phyloP scores from a whole-genome alignment of 2,888 invertebrate genomes.

The Chloromyia formosa region DNA sequence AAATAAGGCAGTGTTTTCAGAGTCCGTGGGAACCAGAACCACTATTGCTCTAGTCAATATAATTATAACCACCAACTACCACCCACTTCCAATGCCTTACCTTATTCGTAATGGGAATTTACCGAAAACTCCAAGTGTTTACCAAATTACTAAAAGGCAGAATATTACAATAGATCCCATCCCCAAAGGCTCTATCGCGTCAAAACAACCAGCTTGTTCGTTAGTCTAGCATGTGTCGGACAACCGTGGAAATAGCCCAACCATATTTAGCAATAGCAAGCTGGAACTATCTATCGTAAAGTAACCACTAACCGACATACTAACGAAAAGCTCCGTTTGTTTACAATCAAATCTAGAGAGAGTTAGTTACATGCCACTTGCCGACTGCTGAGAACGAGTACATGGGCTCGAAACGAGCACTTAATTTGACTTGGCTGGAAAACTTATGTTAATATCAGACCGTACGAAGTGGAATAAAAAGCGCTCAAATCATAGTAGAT shows the following conservation, averaged over 20 bases:
- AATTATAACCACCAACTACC: no score
- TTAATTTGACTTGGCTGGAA: constrained; percentile 8
- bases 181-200: neutral
- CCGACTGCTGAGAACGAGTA: neutral
- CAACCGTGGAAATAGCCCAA: neutral
- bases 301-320: constrained; percentile 15
- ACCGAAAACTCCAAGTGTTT: neutral
- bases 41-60: no score
- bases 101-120: neutral
- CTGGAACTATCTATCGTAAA: neutral
- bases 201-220: neutral
- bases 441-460: neutral
- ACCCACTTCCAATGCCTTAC: no score
- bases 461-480: constrained; percentile 17
- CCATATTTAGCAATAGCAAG: constrained; percentile 24
- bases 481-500: constrained; percentile 33
- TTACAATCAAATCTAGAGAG: constrained; percentile 16
- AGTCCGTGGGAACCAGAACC: no score
- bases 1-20: no score
- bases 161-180: neutral
- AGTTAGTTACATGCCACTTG: neutral
- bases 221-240: neutral
- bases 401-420: neutral
- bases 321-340: constrained; percentile 35
- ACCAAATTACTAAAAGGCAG: neutral